These are phyloP conservation scores for Dendroctonus valens DNA, from an alignment of 1,140 invertebrate genomes.

Conservation along the genomic window DNA sequence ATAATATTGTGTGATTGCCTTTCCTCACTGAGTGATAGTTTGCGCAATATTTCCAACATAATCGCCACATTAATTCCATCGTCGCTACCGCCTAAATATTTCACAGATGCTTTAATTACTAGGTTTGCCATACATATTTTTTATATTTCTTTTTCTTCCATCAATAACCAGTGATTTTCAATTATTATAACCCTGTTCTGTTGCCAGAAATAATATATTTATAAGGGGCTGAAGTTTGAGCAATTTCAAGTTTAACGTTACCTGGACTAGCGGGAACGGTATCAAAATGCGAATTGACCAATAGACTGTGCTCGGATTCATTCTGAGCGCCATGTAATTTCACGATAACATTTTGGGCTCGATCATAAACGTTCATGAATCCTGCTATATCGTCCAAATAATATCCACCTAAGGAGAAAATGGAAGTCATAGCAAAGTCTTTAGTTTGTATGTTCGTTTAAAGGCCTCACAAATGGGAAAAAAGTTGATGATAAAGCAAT, in stretches of 20 bases:
- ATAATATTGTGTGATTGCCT: constrained; percentile 61
- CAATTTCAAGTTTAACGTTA: constrained; percentile 13
- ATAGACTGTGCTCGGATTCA: constrained; percentile 54
- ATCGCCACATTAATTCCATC: constrained; percentile 72
- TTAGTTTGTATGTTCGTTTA: too few species aligned
- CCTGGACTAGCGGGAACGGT: constrained; percentile 71
- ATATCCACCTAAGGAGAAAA: constrained; percentile 40
- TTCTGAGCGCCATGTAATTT: constrained; percentile 55
- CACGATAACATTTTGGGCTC: constrained; percentile 46
- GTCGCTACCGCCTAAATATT: constrained; percentile 65
- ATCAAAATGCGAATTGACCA: constrained; percentile 85
- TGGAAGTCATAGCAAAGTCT: too few species aligned
- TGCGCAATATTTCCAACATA: constrained; percentile 69
- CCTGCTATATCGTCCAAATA: constrained; percentile 50
- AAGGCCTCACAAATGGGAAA: too few species aligned
- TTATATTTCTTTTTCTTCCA: too few species aligned
- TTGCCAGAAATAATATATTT: too few species aligned
- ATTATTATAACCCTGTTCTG: too few species aligned
- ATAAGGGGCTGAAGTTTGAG: too few species aligned
- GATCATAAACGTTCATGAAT: constrained; percentile 55
- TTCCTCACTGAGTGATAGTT: constrained; percentile 57
- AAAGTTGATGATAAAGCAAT: too few species aligned
- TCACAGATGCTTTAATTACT: too few species aligned
- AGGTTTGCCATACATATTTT: too few species aligned
- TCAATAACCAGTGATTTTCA: too few species aligned